Conservation (phyloP, 2,888 invertebrate genomes). For the Caenorhabditis zanzibari region DNA sequence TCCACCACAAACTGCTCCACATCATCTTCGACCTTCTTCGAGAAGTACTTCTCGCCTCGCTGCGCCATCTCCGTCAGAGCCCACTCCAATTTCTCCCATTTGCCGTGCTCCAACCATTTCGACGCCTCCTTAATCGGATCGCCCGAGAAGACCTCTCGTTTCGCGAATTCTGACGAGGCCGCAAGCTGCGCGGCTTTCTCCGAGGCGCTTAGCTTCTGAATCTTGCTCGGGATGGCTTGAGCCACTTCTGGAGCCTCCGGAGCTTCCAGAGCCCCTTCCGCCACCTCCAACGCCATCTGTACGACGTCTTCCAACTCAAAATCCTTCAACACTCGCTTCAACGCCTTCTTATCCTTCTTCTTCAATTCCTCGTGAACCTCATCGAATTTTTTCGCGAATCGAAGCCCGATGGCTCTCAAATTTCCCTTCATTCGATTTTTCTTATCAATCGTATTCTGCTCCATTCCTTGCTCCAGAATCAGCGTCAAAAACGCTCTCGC, state of each 20-base stretch:
- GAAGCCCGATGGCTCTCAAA: constrained; percentile 38
- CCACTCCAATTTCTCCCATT: constrained; percentile 71
- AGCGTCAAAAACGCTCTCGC: constrained; percentile 36
- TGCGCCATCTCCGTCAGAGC: constrained; percentile 71
- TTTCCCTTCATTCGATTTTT: constrained; percentile 49
- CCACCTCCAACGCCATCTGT: constrained; percentile 19
- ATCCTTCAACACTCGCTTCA: constrained; percentile 42
- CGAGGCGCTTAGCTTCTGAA: constrained; percentile 48
- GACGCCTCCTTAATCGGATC: constrained; percentile 73
- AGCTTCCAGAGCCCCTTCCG: background rate
- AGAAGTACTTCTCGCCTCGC: constrained; percentile 60
- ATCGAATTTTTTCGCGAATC: constrained; percentile 57
- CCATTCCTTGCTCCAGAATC: constrained; percentile 42
- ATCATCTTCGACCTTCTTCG: constrained; percentile 70
- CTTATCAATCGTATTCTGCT: constrained; percentile 27
- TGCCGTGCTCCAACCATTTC: constrained; percentile 63
- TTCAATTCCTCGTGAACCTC: constrained; percentile 29
- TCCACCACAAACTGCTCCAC: constrained; percentile 69
- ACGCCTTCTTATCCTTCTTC: constrained; percentile 32
- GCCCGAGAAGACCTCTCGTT: constrained; percentile 68
- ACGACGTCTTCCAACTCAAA: constrained; percentile 41
- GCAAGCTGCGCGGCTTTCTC: constrained; percentile 64
- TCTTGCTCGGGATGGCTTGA: background rate
- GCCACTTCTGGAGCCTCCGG: background rate
- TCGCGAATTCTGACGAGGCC: constrained; percentile 61